These are phyloP conservation scores for Atlantisia rogersi DNA, from an alignment of 2,113 vertebrate genomes.

Conservation along the genomic window DNA sequence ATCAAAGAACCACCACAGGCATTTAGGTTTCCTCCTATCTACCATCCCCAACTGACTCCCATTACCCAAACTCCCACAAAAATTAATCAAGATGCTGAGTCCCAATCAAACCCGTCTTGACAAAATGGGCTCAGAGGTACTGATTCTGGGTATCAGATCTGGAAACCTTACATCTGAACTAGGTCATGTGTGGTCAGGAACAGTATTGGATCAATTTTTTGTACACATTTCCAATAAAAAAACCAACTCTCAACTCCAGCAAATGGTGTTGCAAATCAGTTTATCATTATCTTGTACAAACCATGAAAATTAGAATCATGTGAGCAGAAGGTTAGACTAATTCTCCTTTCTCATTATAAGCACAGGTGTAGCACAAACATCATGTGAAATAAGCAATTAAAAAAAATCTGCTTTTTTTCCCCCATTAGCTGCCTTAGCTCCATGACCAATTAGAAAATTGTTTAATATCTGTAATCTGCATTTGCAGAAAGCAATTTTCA, in stretches of 20 bases:
- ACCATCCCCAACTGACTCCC: neutral
- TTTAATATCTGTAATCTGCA: conserved; percentile 91
- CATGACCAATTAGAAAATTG: conserved; percentile 96
- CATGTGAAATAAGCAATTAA: conserved; percentile 95
- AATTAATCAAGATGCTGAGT: conserved; percentile 30
- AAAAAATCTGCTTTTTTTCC: conserved; percentile 86
- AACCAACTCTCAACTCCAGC: conserved; percentile 18
- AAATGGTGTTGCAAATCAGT: conserved; percentile 75
- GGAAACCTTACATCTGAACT: neutral
- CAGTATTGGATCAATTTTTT: conserved; percentile 40
- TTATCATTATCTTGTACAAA: conserved; percentile 82
- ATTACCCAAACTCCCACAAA: neutral
- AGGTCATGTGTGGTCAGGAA: conserved; percentile 20
- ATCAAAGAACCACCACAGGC: conserved; percentile 5
- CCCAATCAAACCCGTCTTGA: neutral
- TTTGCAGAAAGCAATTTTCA: conserved; percentile 89
- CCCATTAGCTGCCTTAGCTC: conserved; percentile 89
- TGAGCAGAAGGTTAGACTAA: conserved; percentile 89
- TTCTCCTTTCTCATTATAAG: conserved; percentile 91
- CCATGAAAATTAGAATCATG: conserved; percentile 85
- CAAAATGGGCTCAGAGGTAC: neutral
- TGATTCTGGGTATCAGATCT: accelerated
- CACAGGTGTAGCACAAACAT: conserved; percentile 90
- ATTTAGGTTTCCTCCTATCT: neutral
- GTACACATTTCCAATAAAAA: conserved; percentile 47